Evolutionary conservation across 2,113 vertebrate species (phyloP), one percentile per base, ranked within the genome.

Genomic region (Neolamprologus sp.): DNA sequence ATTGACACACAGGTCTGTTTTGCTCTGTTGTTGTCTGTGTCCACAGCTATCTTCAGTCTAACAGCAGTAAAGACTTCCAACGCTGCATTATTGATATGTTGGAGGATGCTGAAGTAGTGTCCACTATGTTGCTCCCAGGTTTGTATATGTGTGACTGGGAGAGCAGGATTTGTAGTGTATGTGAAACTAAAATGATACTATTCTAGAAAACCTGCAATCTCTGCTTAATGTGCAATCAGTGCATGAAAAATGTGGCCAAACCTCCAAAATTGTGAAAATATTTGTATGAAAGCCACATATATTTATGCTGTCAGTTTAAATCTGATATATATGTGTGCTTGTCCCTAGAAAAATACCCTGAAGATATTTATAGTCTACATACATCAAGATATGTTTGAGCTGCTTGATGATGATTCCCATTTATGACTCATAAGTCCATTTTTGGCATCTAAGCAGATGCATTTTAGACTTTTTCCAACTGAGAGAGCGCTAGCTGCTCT

Each of bases 101-200:
- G 95, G 97, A 97, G 93, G 96, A 97, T 53, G 96, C 98, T 1
- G 98, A 99, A 93, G 95, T 97, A 12, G 96, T 99, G 57, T 97
- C 97, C 82, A 99, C 98, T 30, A 98, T 99, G 97, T 94, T 98
- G 60, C 97, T 99, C 86, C 98, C 98, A 96, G 98, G 98, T 99
- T 89, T 40, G 96, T 63, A 8, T 53, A 9, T 45, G 7, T 80
- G 30, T 55, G 5, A 23, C 5, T 37, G 75, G 75, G 53, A 68
- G 2, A 79, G 10, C 26, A 10, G 57, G 51, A 17, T 14, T 5
- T 40, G 33, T 40, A 54, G 28, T 5, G 11, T 79, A 54, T 37
- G 1, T 55, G 6, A 37, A 54, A 55, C 53, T 16, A 23, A 54
- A 80, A 40, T 55, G 4, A 54, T 35, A 45, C 40, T 47, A 47